Conservation (phyloP, 2,888 invertebrate genomes). For the Conus canariensis region DNA sequence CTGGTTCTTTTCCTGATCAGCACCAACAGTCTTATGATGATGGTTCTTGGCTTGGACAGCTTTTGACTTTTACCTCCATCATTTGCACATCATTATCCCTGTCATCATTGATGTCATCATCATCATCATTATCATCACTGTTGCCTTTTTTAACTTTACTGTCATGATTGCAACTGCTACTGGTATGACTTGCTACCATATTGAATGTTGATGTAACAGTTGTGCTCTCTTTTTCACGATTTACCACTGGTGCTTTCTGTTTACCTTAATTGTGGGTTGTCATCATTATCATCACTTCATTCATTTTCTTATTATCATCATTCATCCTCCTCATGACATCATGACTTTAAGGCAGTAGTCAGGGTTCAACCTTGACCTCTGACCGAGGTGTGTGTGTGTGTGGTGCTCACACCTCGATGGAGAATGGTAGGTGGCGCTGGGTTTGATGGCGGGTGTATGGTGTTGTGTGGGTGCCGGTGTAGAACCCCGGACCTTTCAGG, state of each 20-base stretch:
- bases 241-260: too few species aligned
- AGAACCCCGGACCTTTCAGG: slow-evolving; percentile 48
- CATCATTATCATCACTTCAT: not conserved
- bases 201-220: not conserved
- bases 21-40: too few species aligned
- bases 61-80: too few species aligned
- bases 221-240: not conserved
- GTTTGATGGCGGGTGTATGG: not conserved
- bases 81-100: not conserved
- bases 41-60: too few species aligned
- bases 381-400: not conserved
- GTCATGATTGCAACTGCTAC: not conserved
- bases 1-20: not conserved
- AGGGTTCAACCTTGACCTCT: too few species aligned
- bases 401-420: too few species aligned
- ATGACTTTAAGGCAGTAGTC: too few species aligned
- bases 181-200: not conserved
- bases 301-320: not conserved
- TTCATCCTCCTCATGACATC: too few species aligned
- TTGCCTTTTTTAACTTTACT: not conserved
- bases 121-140: not conserved
- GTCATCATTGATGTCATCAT: slow-evolving; percentile 8
- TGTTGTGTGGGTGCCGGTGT: slow-evolving; percentile 40
- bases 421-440: not conserved
- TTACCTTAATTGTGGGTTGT: not conserved